phyloP scores from a whole-genome alignment of 2,888 invertebrate genomes.

The Empis livida region DNA sequence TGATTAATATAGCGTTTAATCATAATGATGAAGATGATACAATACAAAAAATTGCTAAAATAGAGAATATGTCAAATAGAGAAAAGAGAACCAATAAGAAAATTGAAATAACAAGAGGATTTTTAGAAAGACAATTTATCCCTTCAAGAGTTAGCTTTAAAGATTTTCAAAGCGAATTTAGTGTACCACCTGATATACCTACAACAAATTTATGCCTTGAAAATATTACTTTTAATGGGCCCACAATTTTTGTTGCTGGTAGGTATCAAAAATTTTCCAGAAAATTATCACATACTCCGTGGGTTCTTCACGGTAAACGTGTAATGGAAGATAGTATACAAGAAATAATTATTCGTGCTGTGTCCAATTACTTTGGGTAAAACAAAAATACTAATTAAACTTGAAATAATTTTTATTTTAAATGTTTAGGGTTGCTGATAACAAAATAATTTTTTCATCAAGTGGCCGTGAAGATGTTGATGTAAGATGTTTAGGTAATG shows the following conservation, averaged over 20 bases:
- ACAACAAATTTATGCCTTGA: slow-evolving; percentile 18
- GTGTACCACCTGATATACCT: slow-evolving; percentile 42
- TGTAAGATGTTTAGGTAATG: slow-evolving; percentile 82
- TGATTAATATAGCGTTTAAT: slow-evolving; percentile 34
- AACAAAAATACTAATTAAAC: slow-evolving; percentile 21
- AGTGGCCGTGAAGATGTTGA: slow-evolving; percentile 97
- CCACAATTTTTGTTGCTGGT: slow-evolving; percentile 32
- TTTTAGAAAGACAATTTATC: slow-evolving; percentile 44
- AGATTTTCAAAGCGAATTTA: slow-evolving; percentile 38
- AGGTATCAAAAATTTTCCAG: slow-evolving; percentile 77
- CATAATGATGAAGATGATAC: slow-evolving; percentile 46
- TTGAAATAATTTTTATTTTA: not conserved
- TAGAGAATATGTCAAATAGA: slow-evolving; percentile 22
- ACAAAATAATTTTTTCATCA: slow-evolving; percentile 61
- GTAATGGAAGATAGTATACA: slow-evolving; percentile 81
- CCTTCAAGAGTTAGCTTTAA: slow-evolving; percentile 38
- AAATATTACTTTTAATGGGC: slow-evolving; percentile 25
- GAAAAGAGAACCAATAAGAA: slow-evolving; percentile 17
- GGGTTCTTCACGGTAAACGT: slow-evolving; percentile 70
- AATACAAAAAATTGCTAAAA: slow-evolving; percentile 34
- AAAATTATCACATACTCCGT: slow-evolving; percentile 83
- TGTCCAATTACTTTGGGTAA: slow-evolving; percentile 48
- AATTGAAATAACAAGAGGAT: slow-evolving; percentile 48
- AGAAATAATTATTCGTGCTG: slow-evolving; percentile 63
- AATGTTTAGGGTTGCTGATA: slow-evolving; percentile 17